phyloP scores from a whole-genome alignment of 2,888 invertebrate genomes.

The Steinernema hermaphroditum region DNA sequence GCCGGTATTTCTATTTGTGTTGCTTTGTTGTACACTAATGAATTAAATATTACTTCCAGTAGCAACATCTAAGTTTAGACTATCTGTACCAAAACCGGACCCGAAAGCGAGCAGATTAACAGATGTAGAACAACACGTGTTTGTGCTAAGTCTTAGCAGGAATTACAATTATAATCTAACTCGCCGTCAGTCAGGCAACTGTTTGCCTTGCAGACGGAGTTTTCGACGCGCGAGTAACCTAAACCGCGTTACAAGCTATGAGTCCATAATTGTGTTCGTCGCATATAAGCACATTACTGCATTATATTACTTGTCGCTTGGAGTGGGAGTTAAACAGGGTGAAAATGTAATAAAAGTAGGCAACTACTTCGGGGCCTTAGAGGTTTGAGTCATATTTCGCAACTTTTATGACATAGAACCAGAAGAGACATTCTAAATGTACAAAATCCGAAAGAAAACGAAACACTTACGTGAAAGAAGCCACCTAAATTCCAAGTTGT shows the following conservation, averaged over 20 bases:
- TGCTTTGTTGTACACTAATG: too few species aligned
- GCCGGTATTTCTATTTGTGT: too few species aligned
- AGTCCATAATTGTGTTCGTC: not conserved
- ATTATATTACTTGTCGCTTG: too few species aligned
- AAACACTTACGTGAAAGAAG: not conserved
- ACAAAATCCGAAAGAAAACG: not conserved
- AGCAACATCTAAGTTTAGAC: too few species aligned
- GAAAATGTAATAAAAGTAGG: not conserved
- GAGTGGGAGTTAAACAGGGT: not conserved
- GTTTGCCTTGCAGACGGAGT: constrained; percentile 14
- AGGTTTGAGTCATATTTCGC: not conserved
- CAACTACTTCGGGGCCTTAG: not conserved
- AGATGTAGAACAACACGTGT: constrained; percentile 20
- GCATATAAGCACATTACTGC: not conserved
- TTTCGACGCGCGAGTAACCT: constrained; percentile 29
- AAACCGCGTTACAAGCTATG: not conserved
- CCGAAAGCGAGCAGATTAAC: not conserved
- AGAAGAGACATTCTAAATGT: not conserved
- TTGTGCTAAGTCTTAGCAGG: constrained; percentile 13
- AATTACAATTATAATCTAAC: constrained; percentile 30
- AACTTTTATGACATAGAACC: not conserved
- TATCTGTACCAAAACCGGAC: constrained; percentile 9
- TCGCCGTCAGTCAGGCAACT: not conserved
- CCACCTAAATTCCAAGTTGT: too few species aligned
- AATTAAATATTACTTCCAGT: too few species aligned